Evolutionary conservation across 2,113 vertebrate species (phyloP), one percentile per base, ranked within the genome.

Genomic region (Cephalopholis sonnerati): DNA sequence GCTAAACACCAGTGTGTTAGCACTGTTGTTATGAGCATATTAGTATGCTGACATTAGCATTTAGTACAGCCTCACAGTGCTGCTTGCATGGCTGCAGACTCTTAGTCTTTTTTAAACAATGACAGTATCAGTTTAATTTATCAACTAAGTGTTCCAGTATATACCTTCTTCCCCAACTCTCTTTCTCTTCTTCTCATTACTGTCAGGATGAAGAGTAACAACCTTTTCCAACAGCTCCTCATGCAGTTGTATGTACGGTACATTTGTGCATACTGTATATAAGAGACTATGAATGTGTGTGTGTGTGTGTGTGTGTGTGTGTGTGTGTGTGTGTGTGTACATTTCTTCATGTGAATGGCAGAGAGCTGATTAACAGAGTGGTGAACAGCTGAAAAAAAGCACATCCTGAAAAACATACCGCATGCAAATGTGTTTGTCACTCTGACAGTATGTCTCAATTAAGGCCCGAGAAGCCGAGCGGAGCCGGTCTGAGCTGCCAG

Each of bases 391-490:
- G 93, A 95, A 95, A 95, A 96, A 96, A 95, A 94, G 59, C 94
- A 92, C 90, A 93, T 88, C 87, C 95, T 96, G 96, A 96, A 96
- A 97, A 97, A 97, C 96, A 97, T 96, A 96, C 93, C 84, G 92
- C 96, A 99, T 98, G 97, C 97, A 98, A 99, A 99, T 98, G 95
- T 97, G 95, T 97, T 97, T 98, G 97, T 98, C 97, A 97, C 97
- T 97, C 94, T 98, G 98, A 99, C 97, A 97, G 96, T 94, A 96
- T 94, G 96, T 99, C 97, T 99, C 97, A 99, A 98, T 99, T 99
- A 99, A 96, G 95, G 95, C 94, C 92, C 82, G 89, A 95, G 79
- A 93, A 92, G 80, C 81, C 81, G 76, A 95, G 95, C 93, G 92
- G 92, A 94, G 94, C 91, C 85, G 92, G 94, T 95, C 95, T 93